Evolutionary conservation across 2,888 invertebrate genomes (phyloP).

Genomic region (Willowsia nigromaculata): DNA sequence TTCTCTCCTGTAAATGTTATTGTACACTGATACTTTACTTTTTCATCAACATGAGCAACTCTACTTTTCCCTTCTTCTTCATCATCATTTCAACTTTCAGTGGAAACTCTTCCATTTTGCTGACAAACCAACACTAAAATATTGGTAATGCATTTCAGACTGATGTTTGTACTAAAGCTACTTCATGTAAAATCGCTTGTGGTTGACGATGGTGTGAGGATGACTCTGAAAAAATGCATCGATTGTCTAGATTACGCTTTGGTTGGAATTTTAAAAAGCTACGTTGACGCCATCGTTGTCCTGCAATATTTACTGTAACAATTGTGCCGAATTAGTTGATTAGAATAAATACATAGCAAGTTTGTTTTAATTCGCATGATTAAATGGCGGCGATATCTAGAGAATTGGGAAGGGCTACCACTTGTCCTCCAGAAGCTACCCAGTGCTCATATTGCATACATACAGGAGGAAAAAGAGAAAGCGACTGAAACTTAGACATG

Average conservation of each 20-base stretch:
- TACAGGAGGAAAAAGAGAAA: background rate
- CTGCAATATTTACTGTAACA: background rate
- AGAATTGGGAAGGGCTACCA: background rate
- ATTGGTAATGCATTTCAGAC: too few relatives aligned
- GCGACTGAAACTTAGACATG: slow-evolving; percentile 1
- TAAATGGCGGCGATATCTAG: background rate
- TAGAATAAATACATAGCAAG: background rate
- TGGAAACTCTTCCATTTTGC: too few relatives aligned
- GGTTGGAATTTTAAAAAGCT: background rate
- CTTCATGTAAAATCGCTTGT: too few relatives aligned
- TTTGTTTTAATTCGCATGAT: background rate
- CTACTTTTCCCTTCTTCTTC: background rate
- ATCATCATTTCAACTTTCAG: too few relatives aligned
- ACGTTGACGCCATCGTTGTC: background rate
- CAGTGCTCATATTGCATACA: background rate
- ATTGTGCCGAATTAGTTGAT: slow-evolving; percentile 3
- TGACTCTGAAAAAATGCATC: too few relatives aligned
- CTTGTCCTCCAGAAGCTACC: background rate
- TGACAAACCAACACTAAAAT: too few relatives aligned
- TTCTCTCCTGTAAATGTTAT: background rate
- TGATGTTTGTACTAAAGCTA: too few relatives aligned
- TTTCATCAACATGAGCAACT: background rate
- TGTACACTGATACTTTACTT: background rate
- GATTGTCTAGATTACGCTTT: background rate
- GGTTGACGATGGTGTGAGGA: too few relatives aligned